Evolutionary conservation across 2,797 vertebrate species (phyloP).

Genomic region (Chelmon rostratus): DNA sequence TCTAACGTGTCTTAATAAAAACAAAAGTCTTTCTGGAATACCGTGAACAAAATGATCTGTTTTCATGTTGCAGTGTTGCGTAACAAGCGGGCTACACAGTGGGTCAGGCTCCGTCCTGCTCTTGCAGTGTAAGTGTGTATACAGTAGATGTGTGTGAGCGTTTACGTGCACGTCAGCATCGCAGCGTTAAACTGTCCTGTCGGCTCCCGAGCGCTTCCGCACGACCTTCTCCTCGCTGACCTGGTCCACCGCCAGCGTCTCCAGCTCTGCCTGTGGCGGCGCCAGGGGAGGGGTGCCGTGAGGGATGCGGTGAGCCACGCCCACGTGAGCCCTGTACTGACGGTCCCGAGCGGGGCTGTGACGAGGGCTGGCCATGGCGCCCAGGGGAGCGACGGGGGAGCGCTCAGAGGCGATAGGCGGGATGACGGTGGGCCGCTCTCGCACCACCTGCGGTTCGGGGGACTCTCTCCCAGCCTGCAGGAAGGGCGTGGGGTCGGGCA

Average conservation of each 20-base stretch:
- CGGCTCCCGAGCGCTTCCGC: conserved; percentile 93
- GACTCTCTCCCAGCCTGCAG: conserved; percentile 92
- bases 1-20: conserved; percentile 59
- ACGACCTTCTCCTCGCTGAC: conserved; percentile 91
- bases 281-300: conserved; percentile 77
- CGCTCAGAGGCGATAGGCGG: conserved; percentile 93
- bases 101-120: conserved; percentile 71
- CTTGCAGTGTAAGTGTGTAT: conserved; percentile 60
- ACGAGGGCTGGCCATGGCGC: conserved; percentile 71
- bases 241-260: conserved; percentile 96
- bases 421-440: conserved; percentile 93
- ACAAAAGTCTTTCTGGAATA: conserved; percentile 65
- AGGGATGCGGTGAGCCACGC: conserved; percentile 95
- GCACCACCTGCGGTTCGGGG: conserved; percentile 89
- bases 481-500: conserved; percentile 98
- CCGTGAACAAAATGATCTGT: conserved; percentile 56
- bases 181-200: conserved; percentile 95
- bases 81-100: conserved; percentile 85
- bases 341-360: conserved; percentile 91
- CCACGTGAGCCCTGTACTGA: conserved; percentile 91
- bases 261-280: conserved; percentile 86
- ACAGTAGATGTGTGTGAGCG: conserved; percentile 52
- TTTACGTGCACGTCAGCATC: conserved; percentile 47
- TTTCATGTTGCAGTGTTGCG: conserved; percentile 78
- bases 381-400: conserved; percentile 74